Evolutionary conservation across 30 jellyfish, hydroid and myxozoan genomes (phyloP), one percentile per base, ranked within the genome.

Genomic region (Hydra vulgaris): DNA sequence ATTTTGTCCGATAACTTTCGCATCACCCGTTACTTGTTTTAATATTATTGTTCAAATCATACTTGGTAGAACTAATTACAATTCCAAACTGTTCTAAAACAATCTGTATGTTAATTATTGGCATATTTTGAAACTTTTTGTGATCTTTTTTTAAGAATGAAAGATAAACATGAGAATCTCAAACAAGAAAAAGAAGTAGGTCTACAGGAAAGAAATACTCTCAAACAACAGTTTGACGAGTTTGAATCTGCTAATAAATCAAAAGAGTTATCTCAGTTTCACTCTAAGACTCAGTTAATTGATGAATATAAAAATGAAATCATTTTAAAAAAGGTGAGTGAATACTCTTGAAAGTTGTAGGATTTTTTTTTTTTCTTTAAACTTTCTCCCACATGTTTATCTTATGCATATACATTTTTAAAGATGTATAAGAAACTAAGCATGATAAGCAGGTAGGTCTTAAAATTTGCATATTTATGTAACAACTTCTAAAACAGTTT

Each of bases 191-290:
- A 87, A 71, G 88, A 25, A 16, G 89, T 77, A 61, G 96, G 84
- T 53, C 71, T 52, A 40, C 79, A 83, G 66, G 98, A 92, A 80
- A 94, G 98, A 68, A 80, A 83, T 26, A 56, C 82, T 15, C 81
- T 87, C 23, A 82, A 92, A 81, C 79, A 86, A 54, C 96, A 92
- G 85, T 87, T 79, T 21, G 96, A 86, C 66, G 74, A 71, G 53
- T 90, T 82, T 78, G 84, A 83, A 25, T 88, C 94, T 70, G 88
- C 96, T 26, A 85, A 83, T 56, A 84, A 80, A 66, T 95, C 89
- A 0, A 79, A 83, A 22, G 25, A 54, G 12, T 75, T 78, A 18
- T 86, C 86, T 74, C 72, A 72, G 56, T 74, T 15, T 15, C 81
- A 92, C 88, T 89, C 73, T 53, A 92, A 92, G 69, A 68, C 77